Base-by-base conservation (phyloP, 2,113 vertebrate genomes). In the Halcyon malimbica region DNA sequence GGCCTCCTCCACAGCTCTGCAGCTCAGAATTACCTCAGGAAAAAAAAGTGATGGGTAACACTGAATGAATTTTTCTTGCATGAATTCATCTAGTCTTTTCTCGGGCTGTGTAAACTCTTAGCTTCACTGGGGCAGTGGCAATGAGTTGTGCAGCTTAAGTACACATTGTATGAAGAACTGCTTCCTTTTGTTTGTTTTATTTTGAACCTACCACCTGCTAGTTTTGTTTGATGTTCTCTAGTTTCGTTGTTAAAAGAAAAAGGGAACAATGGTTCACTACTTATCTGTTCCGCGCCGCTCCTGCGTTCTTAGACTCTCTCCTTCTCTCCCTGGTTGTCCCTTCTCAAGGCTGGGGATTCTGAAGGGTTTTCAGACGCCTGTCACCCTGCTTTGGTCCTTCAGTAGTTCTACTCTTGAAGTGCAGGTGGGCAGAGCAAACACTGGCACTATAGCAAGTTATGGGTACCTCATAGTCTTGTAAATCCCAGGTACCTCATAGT, bases 211-310 rank as follows among this genome's bases (percentile, higher is more conserved):
- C 94, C 96, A 96, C 86, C 92, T 97, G 96, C 94, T 95, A 93
- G 93, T 94, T 96, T 95, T 97, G 95, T 97, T 97, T 97, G 96
- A 96, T 97, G 95, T 97, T 97, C 94, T 96, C 91, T 87, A 96
- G 93, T 93, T 97, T 87, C 91, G 91, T 94, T 96, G 93, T 96
- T 95, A 87, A 57, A 89, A 79, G 80, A 88, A 75, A 74, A 77
- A 71, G 54, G 76, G 81, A 95, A 91, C 87, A 94, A 56, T 96
- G 63, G 69, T 64, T 96, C 31, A 3, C 70, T 87, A 54, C 78
- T 24, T 94, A 91, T 87, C 93, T 94, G 81, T 37, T 90, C 67
- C 13, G 5, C 26, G 67, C 41, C 2, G 5, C 65, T 71, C 13
- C 56, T 64, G 70, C 24, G 87, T 89, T 84, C 0, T 1, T 51